Percentiles rank a stretch among this genome's conserved stretches.
Conservation (phyloP, 2,888 invertebrate species). For the Caenorhabditis angaria region DNA sequence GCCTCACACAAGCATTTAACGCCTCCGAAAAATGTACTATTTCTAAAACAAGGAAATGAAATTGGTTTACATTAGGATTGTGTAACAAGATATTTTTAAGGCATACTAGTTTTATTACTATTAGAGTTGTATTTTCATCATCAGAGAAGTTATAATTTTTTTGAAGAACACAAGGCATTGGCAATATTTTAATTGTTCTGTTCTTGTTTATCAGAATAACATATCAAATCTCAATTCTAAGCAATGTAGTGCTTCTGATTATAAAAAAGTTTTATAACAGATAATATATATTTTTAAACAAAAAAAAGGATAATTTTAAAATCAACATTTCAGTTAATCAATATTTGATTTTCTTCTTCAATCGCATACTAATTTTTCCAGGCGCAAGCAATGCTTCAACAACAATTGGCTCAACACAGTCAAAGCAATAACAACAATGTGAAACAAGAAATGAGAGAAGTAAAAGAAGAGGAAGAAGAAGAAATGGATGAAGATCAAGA, state of each 20-base stretch:
- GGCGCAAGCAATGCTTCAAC: slow-evolving; percentile 39
- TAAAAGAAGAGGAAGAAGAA: slow-evolving; percentile 34
- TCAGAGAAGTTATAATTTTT: not conserved
- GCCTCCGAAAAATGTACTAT: no score
- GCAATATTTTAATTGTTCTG: no score
- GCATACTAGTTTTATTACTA: no score
- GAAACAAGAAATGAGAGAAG: slow-evolving; percentile 21
- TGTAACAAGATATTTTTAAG: no score
- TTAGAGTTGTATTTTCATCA: not conserved
- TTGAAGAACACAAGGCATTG: no score
- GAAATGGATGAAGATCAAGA: slow-evolving; percentile 45
- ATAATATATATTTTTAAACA: slow-evolving; percentile 1
- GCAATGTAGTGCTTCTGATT: not conserved
- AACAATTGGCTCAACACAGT: slow-evolving; percentile 35
- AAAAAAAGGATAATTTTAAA: not conserved
- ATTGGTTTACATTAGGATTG: no score
- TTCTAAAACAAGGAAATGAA: no score
- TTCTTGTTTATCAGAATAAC: not conserved
- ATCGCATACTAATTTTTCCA: no score
- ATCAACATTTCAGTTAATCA: not conserved
- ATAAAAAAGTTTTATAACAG: not conserved
- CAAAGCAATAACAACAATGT: slow-evolving; percentile 41
- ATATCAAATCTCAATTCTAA: not conserved
- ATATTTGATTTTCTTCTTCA: no score
- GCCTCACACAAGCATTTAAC: no score